These are phyloP conservation scores for Drosophila nasuta DNA, from an alignment of 1,140 invertebrate genomes.

Conservation along the genomic window DNA sequence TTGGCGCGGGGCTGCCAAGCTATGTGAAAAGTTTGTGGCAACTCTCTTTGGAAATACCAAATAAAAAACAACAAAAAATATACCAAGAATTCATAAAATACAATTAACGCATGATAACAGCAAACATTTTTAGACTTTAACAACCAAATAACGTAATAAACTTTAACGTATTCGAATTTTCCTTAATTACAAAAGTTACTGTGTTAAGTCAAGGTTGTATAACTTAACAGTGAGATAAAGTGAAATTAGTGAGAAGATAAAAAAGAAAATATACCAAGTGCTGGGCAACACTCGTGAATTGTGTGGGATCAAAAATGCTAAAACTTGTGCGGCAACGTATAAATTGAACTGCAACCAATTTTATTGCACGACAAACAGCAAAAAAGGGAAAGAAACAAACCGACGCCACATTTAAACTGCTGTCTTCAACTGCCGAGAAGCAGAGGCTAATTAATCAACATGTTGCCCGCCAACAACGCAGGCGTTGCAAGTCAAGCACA, in stretches of 20 bases:
- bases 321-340: constrained; percentile 75
- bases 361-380: constrained; percentile 28
- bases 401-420: constrained; percentile 46
- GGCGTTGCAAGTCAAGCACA: constrained; percentile 35
- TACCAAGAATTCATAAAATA: constrained; percentile 38
- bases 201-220: background rate
- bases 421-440: constrained; percentile 18
- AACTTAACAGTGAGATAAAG: background rate
- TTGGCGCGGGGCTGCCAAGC: constrained; percentile 19
- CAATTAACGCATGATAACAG: constrained; percentile 39
- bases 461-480: constrained; percentile 58
- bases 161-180: background rate
- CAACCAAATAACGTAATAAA: background rate
- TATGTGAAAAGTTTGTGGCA: constrained; percentile 12
- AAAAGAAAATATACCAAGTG: constrained; percentile 62
- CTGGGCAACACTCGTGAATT: constrained; percentile 31
- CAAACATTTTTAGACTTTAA: constrained; percentile 4
- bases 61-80: constrained; percentile 22
- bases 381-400: constrained; percentile 51
- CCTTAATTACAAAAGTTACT: background rate
- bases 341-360: constrained; percentile 31
- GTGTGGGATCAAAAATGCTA: constrained; percentile 68
- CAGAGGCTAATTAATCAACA: constrained; percentile 5
- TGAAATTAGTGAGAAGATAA: background rate
- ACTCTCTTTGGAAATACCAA: constrained; percentile 22